These are phyloP conservation scores for Zygogramma bicolorata DNA, from an alignment of 2,888 invertebrate genomes.

Conservation along the genomic window DNA sequence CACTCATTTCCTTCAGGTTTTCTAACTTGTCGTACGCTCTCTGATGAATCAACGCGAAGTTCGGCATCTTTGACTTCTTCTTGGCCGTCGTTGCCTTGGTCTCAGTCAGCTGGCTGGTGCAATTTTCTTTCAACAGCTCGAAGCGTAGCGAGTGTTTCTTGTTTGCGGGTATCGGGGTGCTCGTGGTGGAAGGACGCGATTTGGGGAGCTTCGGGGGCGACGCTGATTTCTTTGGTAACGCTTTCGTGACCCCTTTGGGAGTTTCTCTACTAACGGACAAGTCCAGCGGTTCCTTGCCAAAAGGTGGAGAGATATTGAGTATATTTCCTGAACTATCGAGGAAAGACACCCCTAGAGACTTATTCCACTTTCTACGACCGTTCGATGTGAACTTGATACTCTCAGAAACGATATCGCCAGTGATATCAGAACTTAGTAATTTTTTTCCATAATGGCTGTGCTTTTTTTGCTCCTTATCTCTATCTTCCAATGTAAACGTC, in stretches of 20 bases:
- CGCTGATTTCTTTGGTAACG: not conserved
- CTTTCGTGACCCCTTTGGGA: constrained; percentile 1
- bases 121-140: not conserved
- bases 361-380: constrained; percentile 34
- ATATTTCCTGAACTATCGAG: constrained; percentile 23
- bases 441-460: too few species aligned
- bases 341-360: constrained; percentile 28
- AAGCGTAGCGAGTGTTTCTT: not conserved
- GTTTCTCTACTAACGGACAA: not conserved
- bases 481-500: constrained; percentile 3
- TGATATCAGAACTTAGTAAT: too few species aligned
- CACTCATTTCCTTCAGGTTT: constrained; percentile 74
- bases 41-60: constrained; percentile 78
- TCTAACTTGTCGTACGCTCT: constrained; percentile 77
- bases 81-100: constrained; percentile 10
- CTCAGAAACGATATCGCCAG: too few species aligned
- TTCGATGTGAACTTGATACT: constrained; percentile 11
- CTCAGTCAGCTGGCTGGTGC: not conserved
- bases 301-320: constrained; percentile 24
- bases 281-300: not conserved
- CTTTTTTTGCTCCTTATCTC: not conserved
- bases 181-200: not conserved
- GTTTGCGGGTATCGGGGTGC: not conserved
- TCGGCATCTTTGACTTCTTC: constrained; percentile 70
- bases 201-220: not conserved